phyloP scores from a whole-genome alignment of 2,797 vertebrate genomes.

The Myripristis jacobus region DNA sequence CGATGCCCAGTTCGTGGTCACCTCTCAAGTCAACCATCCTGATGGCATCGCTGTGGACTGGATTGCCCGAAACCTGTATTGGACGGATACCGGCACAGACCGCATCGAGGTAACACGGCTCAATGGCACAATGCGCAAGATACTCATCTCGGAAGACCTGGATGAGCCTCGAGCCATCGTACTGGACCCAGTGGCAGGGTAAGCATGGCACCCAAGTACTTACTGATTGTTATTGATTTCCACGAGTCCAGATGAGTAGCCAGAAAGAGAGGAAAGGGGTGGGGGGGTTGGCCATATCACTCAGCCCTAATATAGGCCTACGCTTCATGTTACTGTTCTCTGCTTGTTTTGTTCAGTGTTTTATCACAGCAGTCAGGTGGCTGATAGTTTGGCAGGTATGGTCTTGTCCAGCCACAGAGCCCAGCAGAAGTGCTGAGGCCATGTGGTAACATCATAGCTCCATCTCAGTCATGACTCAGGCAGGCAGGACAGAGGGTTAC shows the following conservation, averaged over 20 bases:
- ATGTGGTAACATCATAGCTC: too few species aligned
- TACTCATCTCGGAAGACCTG: conserved; percentile 94
- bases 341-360: too few species aligned
- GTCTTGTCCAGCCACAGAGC: background rate
- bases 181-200: conserved; percentile 94
- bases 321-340: too few species aligned
- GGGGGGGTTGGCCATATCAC: too few species aligned
- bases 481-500: background rate
- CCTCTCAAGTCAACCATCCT: conserved; percentile 93
- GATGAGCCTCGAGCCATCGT: conserved; percentile 97
- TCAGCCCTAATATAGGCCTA: too few species aligned
- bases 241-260: background rate
- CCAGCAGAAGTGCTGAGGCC: background rate
- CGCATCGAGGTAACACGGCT: conserved; percentile 96
- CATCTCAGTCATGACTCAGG: background rate
- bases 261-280: background rate
- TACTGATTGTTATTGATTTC: background rate
- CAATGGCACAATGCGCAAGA: conserved; percentile 97
- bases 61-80: conserved; percentile 96
- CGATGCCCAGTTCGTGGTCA: conserved; percentile 91
- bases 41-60: conserved; percentile 98
- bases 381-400: background rate
- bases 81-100: conserved; percentile 97
- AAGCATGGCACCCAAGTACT: conserved; percentile 51
- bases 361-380: too few species aligned